Conservation (phyloP, 2,113 vertebrate genomes). For the Sarotherodon lohbergeri region DNA sequence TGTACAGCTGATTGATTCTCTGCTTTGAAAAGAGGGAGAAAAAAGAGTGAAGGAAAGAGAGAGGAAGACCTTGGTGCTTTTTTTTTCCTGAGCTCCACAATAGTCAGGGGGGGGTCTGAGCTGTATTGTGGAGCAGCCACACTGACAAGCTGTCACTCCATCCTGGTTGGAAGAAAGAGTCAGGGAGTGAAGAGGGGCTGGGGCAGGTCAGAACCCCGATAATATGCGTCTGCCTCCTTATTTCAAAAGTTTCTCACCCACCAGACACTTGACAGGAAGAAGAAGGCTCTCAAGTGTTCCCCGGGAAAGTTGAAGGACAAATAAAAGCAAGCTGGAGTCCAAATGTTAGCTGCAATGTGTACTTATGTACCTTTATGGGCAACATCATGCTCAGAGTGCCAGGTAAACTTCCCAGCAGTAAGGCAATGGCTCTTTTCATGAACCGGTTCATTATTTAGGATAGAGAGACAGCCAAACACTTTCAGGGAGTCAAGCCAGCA, state of each 20-base stretch:
- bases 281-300: neutral
- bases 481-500: slow-evolving; percentile 5
- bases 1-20: slow-evolving; percentile 90
- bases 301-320: neutral
- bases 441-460: neutral
- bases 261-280: slow-evolving; percentile 24
- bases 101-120: slow-evolving; percentile 37
- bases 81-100: slow-evolving; percentile 44
- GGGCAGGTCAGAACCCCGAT: slow-evolving; percentile 35
- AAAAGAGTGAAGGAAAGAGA: slow-evolving; percentile 53
- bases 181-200: slow-evolving; percentile 23
- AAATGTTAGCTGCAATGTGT: neutral
- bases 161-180: slow-evolving; percentile 37
- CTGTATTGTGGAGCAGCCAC: slow-evolving; percentile 65
- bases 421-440: neutral
- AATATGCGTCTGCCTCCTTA: slow-evolving; percentile 19
- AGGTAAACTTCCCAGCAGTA: neutral
- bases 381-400: neutral
- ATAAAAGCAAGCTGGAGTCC: neutral
- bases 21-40: slow-evolving; percentile 67
- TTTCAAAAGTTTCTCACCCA: slow-evolving; percentile 31
- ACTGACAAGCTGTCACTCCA: slow-evolving; percentile 67
- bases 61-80: slow-evolving; percentile 67
- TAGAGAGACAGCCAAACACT: neutral
- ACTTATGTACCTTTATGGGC: neutral